Conservation (phyloP, 2,797 vertebrate species). For the Cygnus olor region DNA sequence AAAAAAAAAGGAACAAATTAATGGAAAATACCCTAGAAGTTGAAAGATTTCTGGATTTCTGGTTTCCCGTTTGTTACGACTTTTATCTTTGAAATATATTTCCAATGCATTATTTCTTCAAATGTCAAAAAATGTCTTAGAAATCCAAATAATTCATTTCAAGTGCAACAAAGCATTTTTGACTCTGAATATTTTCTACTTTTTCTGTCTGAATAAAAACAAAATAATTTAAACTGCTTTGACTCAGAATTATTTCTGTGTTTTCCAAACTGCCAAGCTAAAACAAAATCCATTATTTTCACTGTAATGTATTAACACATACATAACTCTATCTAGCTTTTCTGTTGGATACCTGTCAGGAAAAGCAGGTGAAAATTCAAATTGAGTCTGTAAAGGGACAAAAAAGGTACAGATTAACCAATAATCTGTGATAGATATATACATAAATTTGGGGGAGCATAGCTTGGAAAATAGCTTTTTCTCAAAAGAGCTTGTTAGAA, state of each 20-base stretch:
- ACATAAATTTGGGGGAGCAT: not conserved
- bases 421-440: not conserved
- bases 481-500: not conserved
- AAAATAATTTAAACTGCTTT: slow-evolving; percentile 37
- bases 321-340: slow-evolving; percentile 13
- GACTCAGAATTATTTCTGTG: slow-evolving; percentile 38
- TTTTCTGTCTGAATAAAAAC: slow-evolving; percentile 34
- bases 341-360: slow-evolving; percentile 37
- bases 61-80: slow-evolving; percentile 27
- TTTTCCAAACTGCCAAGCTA: slow-evolving; percentile 39
- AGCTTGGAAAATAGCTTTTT: not conserved
- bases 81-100: slow-evolving; percentile 36
- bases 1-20: not conserved
- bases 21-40: slow-evolving; percentile 12
- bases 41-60: slow-evolving; percentile 54
- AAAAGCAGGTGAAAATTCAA: slow-evolving; percentile 56
- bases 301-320: not conserved
- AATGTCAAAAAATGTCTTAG: slow-evolving; percentile 13
- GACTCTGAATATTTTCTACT: not conserved
- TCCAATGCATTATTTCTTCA: slow-evolving; percentile 10
- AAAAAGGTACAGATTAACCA: not conserved
- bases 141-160: slow-evolving; percentile 35
- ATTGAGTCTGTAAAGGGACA: not conserved
- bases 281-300: slow-evolving; percentile 29
- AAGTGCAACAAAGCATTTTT: slow-evolving; percentile 27